phyloP scores from a whole-genome alignment of 2,113 vertebrate genomes.

The Triplophysa dalaica region DNA sequence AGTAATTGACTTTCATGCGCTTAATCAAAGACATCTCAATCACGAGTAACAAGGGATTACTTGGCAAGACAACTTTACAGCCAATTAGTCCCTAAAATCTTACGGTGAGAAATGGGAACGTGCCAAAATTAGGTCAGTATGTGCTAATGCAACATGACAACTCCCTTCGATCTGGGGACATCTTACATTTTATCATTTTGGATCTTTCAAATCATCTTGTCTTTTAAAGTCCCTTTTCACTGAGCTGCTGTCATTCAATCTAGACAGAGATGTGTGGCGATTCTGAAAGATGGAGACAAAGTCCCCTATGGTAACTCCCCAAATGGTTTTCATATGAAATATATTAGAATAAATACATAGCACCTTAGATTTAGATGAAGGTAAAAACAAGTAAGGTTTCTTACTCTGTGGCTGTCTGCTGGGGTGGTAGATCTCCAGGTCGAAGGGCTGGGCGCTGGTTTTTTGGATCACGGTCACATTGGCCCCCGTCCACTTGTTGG shows the following conservation, averaged over 20 bases:
- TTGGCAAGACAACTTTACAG: constrained; percentile 20
- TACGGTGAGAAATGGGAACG: constrained; percentile 11
- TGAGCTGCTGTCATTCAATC: no score
- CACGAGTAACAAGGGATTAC: constrained; percentile 5
- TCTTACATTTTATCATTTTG: not conserved
- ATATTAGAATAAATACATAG: no score
- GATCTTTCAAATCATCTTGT: constrained; percentile 11
- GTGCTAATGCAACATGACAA: constrained; percentile 13
- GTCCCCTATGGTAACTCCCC: no score
- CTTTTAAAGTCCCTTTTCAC: constrained; percentile 2
- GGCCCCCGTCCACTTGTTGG: constrained; percentile 87
- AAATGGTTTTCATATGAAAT: no score
- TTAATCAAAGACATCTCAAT: not conserved
- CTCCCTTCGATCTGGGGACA: constrained; percentile 4
- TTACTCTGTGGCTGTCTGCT: constrained; percentile 86
- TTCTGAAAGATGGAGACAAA: constrained; percentile 10
- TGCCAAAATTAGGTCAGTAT: constrained; percentile 22
- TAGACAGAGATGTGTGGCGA: not conserved
- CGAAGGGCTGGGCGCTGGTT: constrained; percentile 87
- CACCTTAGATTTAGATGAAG: not conserved
- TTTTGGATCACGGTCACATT: constrained; percentile 90
- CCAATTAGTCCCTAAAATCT: constrained; percentile 33
- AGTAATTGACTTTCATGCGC: not conserved
- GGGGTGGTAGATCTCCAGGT: constrained; percentile 86
- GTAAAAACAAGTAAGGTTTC: not conserved